These are phyloP conservation scores for Drosophila borborema DNA, from an alignment of 2,888 invertebrate genomes.

Conservation along the genomic window DNA sequence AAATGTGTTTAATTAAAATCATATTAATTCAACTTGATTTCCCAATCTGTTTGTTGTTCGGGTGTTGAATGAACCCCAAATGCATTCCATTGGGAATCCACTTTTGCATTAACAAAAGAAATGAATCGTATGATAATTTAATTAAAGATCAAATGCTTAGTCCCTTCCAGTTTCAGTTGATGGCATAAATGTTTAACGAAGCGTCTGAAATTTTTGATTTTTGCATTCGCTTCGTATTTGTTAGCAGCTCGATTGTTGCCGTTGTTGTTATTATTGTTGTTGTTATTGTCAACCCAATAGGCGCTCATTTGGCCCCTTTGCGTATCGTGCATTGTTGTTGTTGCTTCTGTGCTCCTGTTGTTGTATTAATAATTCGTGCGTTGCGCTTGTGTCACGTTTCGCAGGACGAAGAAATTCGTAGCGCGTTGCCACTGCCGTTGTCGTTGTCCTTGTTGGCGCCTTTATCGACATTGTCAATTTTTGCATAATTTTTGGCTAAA, in stretches of 20 bases:
- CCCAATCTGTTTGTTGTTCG: not conserved
- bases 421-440: constrained; percentile 34
- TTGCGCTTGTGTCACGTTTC: constrained; percentile 70
- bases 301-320: constrained; percentile 57
- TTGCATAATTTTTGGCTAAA: constrained; percentile 66
- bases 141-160: constrained; percentile 70
- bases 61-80: not conserved
- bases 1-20: not conserved
- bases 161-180: constrained; percentile 28
- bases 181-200: constrained; percentile 76
- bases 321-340: constrained; percentile 24
- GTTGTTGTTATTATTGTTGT: constrained; percentile 31
- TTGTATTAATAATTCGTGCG: constrained; percentile 78
- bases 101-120: constrained; percentile 23
- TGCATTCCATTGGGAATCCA: constrained; percentile 11
- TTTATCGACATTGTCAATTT: constrained; percentile 38
- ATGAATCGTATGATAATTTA: constrained; percentile 54
- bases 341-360: constrained; percentile 16
- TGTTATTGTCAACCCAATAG: constrained; percentile 66
- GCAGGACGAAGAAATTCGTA: constrained; percentile 50
- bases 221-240: constrained; percentile 42
- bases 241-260: constrained; percentile 31
- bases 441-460: constrained; percentile 46
- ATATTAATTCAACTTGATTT: constrained; percentile 8
- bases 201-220: constrained; percentile 75